phyloP scores from a whole-genome alignment of 2,797 vertebrate species.

The Echiichthys vipera region DNA sequence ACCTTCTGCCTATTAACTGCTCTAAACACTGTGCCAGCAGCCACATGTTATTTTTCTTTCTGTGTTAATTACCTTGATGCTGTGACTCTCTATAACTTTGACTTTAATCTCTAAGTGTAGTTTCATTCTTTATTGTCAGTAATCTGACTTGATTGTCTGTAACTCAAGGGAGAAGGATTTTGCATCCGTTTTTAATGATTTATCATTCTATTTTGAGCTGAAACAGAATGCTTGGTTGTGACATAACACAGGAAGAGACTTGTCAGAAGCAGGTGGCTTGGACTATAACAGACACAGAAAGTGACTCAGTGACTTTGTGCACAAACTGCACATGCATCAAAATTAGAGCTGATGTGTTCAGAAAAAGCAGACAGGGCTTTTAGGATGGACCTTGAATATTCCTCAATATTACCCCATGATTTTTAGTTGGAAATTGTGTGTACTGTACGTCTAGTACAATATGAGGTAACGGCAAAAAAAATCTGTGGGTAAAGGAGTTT shows the following conservation, averaged over 20 bases:
- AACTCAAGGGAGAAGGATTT: slow-evolving; percentile 7
- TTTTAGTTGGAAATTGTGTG: background rate
- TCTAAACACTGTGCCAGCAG: too few relatives aligned
- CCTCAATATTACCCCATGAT: background rate
- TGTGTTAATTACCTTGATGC: background rate
- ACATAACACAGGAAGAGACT: slow-evolving; percentile 18
- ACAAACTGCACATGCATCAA: slow-evolving; percentile 13
- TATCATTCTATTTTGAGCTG: slow-evolving; percentile 15
- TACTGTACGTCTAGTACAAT: background rate
- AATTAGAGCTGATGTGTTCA: slow-evolving; percentile 6
- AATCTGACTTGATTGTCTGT: background rate
- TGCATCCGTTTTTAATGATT: slow-evolving; percentile 26
- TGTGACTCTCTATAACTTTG: background rate
- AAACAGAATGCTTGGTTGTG: slow-evolving; percentile 16
- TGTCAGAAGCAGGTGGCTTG: slow-evolving; percentile 7
- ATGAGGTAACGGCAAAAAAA: background rate
- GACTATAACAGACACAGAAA: slow-evolving; percentile 22
- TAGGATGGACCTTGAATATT: background rate
- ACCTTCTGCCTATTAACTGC: too few relatives aligned
- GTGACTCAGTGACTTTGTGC: slow-evolving; percentile 39
- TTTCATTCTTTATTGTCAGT: background rate
- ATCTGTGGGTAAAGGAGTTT: background rate
- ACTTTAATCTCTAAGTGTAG: background rate
- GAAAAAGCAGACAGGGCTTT: background rate
- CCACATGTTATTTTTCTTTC: background rate